These are phyloP conservation scores for Melanotaenia duboulayi DNA, from an alignment of 2,113 vertebrate genomes.

Conservation along the genomic window DNA sequence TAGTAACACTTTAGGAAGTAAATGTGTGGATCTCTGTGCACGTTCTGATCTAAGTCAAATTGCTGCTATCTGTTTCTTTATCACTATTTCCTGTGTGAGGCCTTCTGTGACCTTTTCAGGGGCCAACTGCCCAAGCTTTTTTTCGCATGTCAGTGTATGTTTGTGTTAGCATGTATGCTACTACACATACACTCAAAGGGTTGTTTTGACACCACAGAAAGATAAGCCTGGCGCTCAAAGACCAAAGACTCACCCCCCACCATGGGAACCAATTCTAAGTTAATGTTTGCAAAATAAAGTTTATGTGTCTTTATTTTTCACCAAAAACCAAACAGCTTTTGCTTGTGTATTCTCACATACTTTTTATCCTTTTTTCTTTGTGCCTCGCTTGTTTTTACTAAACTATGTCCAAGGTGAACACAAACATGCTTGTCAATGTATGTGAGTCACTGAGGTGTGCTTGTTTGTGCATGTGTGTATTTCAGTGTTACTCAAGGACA, in stretches of 20 bases:
- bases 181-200: slow-evolving; percentile 42
- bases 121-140: slow-evolving; percentile 3
- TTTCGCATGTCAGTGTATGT: slow-evolving; percentile 1
- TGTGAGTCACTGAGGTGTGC: background rate
- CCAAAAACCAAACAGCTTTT: background rate
- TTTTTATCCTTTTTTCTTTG: background rate
- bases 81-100: slow-evolving; percentile 36
- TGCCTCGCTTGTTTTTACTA: slow-evolving; percentile 14
- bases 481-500: slow-evolving; percentile 57
- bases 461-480: slow-evolving; percentile 4
- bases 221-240: slow-evolving; percentile 68
- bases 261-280: slow-evolving; percentile 57
- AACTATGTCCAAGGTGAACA: background rate
- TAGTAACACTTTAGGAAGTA: background rate
- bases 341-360: background rate
- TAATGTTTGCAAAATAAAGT: background rate
- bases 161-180: background rate
- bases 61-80: slow-evolving; percentile 19
- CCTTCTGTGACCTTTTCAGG: slow-evolving; percentile 38
- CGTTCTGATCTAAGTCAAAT: slow-evolving; percentile 12
- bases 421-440: background rate
- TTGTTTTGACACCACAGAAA: slow-evolving; percentile 62
- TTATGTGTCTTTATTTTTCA: slow-evolving; percentile 8
- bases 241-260: slow-evolving; percentile 57
- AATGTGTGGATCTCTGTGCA: background rate